phyloP scores from a whole-genome alignment of 2,888 invertebrate genomes.

The Eristalinus aeneus region DNA sequence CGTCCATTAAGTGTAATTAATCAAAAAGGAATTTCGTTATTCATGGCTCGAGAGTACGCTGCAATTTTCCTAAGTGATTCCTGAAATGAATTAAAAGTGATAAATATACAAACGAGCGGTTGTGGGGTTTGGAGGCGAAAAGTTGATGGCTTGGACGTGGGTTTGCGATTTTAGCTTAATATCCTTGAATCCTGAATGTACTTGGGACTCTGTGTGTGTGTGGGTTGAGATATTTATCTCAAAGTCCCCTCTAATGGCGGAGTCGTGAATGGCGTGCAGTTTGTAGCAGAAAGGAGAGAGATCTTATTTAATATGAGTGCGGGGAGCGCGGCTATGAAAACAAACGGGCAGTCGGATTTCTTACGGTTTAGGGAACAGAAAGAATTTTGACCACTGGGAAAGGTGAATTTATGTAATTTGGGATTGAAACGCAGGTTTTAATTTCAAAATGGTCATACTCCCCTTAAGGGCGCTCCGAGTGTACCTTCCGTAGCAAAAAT shows the following conservation, averaged over 20 bases:
- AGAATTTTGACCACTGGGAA: too few relatives aligned
- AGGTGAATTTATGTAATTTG: too few relatives aligned
- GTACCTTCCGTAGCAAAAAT: too few relatives aligned
- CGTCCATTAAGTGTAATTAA: constrained; percentile 23
- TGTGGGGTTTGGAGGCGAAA: neutral
- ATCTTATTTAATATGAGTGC: neutral
- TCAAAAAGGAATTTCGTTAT: constrained; percentile 16
- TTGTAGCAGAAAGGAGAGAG: neutral
- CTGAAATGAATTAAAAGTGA: constrained; percentile 14
- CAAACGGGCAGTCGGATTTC: too few relatives aligned
- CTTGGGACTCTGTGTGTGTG: neutral
- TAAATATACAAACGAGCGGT: neutral
- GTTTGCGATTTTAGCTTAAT: neutral
- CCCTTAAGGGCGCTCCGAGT: too few relatives aligned
- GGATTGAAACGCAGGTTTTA: too few relatives aligned
- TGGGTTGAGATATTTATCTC: neutral
- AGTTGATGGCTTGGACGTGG: neutral
- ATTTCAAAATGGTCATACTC: too few relatives aligned
- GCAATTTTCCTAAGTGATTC: neutral
- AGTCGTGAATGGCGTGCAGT: neutral
- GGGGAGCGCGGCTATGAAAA: too few relatives aligned
- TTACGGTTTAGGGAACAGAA: too few relatives aligned
- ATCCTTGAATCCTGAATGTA: neutral
- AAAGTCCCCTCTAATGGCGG: neutral
- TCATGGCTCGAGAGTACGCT: neutral